Conservation (phyloP, 2,888 invertebrate species). For the Macrostomum cliftonense region DNA sequence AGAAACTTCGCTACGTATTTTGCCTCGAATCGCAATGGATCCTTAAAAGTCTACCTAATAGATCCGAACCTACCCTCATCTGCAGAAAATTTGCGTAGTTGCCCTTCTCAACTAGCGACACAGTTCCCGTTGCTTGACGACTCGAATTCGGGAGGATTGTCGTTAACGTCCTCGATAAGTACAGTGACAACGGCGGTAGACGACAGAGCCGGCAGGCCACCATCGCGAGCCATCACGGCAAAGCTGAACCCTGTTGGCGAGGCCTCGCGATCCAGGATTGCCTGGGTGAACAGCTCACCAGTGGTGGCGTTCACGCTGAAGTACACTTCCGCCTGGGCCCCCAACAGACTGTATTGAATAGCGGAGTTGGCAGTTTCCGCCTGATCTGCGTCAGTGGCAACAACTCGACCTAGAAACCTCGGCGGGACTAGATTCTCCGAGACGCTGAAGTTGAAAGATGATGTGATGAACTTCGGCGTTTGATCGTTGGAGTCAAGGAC, state of each 20-base stretch:
- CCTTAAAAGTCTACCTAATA: too few species aligned
- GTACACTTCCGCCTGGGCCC: neutral
- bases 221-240: too few species aligned
- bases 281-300: neutral
- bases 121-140: slow-evolving; percentile 70
- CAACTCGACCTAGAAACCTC: too few species aligned
- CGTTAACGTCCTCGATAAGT: slow-evolving; percentile 53
- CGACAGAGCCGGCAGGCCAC: too few species aligned
- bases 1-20: too few species aligned
- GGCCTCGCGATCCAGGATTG: neutral
- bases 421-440: slow-evolving; percentile 16
- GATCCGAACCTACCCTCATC: too few species aligned
- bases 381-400: slow-evolving; percentile 8
- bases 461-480: slow-evolving; percentile 51
- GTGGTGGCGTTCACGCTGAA: slow-evolving; percentile 14
- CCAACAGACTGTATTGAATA: slow-evolving; percentile 12
- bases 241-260: too few species aligned
- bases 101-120: slow-evolving; percentile 63
- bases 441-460: slow-evolving; percentile 21
- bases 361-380: too few species aligned
- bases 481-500: slow-evolving; percentile 39
- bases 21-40: too few species aligned
- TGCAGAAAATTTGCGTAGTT: slow-evolving; percentile 52
- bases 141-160: slow-evolving; percentile 77
- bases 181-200: slow-evolving; percentile 43